Base-by-base conservation (phyloP, 2,113 vertebrate genomes). In the Zapus hudsonius region DNA sequence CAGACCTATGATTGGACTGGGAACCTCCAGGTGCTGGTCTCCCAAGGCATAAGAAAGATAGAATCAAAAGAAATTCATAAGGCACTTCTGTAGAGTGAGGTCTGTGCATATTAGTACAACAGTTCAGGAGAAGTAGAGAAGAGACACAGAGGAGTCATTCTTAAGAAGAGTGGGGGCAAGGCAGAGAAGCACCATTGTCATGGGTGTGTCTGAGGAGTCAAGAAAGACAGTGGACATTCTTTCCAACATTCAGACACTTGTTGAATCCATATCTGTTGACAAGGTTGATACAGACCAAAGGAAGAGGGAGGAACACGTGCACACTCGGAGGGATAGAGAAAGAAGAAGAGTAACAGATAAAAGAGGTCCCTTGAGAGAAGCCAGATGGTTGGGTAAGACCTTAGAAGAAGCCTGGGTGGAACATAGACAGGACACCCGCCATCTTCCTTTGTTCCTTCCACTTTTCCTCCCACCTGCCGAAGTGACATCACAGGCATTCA, bases 401-500 rank as follows among this genome's bases (percentile, higher is more conserved):
- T n/a, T 3, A 1, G 13, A 6, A 23, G 42, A 12, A 11, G 25
- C 59, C 23, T 7, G 1, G 15, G 33, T 2, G 7, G 47, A 36
- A 7, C 0, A 27, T 4, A 81, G 69, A 38, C 36, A 29, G 22
- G 1, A 0, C 10, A 4, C 0, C 16, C 10, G 2, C 31, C 27
- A 2, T 19, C 44, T 76, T n/a, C 31, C 1, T 2, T 27, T 0
- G 2, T 0, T 16, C 5, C n/a, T n/a, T n/a, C n/a, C n/a, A n/a
- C 11, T 38, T 38, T 25, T 0, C 8, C 31, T 13, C 36, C 16
- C 36, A 2, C 12, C 29, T 17, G 0, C 57, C 17, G 3, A 12
- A 7, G 31, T 1, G 2, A 52, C 1, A 17, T 44, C 59, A 29
- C 47, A 11, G 11, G 29, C 22, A 22, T 20, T 8, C 8, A 25